Conservation (phyloP, 53 echinoderm and acorn worm genomes). For the Antedon mediterranea region DNA sequence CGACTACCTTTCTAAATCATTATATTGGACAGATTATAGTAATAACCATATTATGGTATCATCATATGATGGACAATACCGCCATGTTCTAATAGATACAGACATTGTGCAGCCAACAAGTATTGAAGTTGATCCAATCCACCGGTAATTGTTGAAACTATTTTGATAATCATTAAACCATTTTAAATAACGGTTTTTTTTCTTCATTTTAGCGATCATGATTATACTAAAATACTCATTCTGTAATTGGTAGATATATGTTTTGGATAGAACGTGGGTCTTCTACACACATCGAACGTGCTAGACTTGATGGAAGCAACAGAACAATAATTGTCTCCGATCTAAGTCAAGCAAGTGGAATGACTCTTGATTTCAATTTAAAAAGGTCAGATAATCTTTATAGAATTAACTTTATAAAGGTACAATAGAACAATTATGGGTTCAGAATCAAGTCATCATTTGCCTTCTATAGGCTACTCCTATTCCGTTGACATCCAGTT, state of each 20-base stretch:
- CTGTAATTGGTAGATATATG: constrained; percentile 7
- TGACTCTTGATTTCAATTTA: constrained; percentile 37
- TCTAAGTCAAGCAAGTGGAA: constrained; percentile 36
- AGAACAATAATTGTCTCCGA: constrained; percentile 21
- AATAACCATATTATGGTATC: constrained; percentile 57
- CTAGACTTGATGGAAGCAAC: constrained; percentile 51
- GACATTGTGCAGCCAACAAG: constrained; percentile 46
- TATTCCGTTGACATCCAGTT: no score
- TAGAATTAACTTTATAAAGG: no score
- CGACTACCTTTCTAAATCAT: constrained; percentile 65
- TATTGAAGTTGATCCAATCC: constrained; percentile 56
- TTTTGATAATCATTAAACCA: no score
- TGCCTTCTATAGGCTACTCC: no score
- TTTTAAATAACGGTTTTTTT: no score
- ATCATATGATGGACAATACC: constrained; percentile 55
- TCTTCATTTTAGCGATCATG: no score
- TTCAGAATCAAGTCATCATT: no score
- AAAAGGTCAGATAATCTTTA: constrained; percentile 22
- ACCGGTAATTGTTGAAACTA: constrained; percentile 21
- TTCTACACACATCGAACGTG: constrained; percentile 58
- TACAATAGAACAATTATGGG: no score
- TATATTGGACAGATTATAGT: constrained; percentile 73
- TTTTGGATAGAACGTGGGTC: constrained; percentile 78
- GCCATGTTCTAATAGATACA: constrained; percentile 35
- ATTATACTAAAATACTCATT: no score